Conservation (phyloP, 2,888 invertebrate genomes). For the Drosophila hamatofila region DNA sequence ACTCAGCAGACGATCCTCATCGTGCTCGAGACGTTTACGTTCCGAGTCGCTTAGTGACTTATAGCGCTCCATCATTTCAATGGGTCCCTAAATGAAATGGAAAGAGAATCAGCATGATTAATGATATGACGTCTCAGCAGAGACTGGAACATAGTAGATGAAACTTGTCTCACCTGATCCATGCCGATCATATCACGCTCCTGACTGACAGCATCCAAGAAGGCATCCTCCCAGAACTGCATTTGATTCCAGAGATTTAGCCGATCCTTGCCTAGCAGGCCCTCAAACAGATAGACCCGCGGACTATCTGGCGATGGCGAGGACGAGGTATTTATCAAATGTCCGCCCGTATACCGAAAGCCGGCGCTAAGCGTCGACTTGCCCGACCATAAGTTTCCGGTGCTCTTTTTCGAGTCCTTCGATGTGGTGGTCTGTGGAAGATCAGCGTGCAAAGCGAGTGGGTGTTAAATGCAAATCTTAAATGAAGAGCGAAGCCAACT, state of each 20-base stretch:
- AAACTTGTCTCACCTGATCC: slow-evolving; percentile 90
- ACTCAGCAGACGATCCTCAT: slow-evolving; percentile 97
- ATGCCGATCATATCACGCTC: slow-evolving; percentile 99
- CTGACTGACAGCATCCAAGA: slow-evolving; percentile 98
- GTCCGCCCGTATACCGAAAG: slow-evolving; percentile 94
- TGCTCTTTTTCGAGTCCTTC: slow-evolving; percentile 91
- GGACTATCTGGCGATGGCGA: slow-evolving; percentile 94
- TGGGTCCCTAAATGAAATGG: slow-evolving; percentile 89
- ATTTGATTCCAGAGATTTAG: slow-evolving; percentile 98
- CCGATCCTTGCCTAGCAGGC: slow-evolving; percentile 89
- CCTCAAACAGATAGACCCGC: slow-evolving; percentile 96
- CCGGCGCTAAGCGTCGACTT: slow-evolving; percentile 95
- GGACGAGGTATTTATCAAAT: slow-evolving; percentile 92
- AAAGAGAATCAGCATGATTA: neutral
- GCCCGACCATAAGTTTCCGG: slow-evolving; percentile 96
- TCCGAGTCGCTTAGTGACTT: slow-evolving; percentile 96
- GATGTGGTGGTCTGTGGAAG: slow-evolving; percentile 84
- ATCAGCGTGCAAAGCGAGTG: slow-evolving; percentile 52
- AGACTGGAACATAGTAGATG: neutral
- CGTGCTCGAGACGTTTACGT: slow-evolving; percentile 97
- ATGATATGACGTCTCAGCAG: neutral
- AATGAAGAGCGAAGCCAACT: neutral
- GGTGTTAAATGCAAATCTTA: slow-evolving; percentile 34
- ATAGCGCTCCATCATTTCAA: slow-evolving; percentile 99
- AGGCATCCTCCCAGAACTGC: slow-evolving; percentile 99